Evolutionary conservation across 2,888 invertebrate species (phyloP), one percentile per base, ranked within the genome.

Genomic region (Phaonia tiefii): DNA sequence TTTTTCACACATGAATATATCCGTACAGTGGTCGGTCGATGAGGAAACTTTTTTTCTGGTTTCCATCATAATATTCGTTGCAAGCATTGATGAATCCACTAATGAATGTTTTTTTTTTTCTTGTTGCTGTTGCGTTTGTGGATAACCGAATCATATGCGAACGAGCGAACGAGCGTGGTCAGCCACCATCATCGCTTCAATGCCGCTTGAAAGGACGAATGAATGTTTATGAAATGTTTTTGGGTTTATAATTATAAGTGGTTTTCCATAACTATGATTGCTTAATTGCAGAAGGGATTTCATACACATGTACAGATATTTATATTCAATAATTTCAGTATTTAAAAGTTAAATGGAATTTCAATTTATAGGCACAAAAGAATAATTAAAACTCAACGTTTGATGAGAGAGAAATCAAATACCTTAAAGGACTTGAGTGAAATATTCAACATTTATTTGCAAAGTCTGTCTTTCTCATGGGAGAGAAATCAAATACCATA

Each of bases 231-330:
- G 49, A 49, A 49, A 49, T 49, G 49, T 20, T 20, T 49, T 80
- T 65, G 75, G 72, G 80, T 63, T 67, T 25, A 76, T 80, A 76
- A 80, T 76, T 80, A 54, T 42, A 49, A 76, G 76, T 63, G 80
- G 80, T 56, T 63, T 54, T 73, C 46, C 46, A 46, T 17, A 17
- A 20, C 20, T n/a, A 15, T 58, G 58, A 58, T 31, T 31, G 58
- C 31, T 58, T 15, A 58, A 58, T 58, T 31, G n/a, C 49, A 8
- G 8, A 58, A 26, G 15, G 17, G 31, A 25, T 56, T 26, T n/a
- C n/a, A n/a, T n/a, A n/a, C n/a, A n/a, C n/a, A n/a, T n/a, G n/a
- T n/a, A 58, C 31, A 22, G 31, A 58, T 58, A 58, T 58, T 31
- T 26, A 26, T 26, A n/a, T 46, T 46, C 46, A 46, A 46, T 46